A percentile compares a stretch with the other conserved stretches of the same genome.
Conservation (phyloP, 2,797 vertebrate genomes). For the Synanceia verrucosa region DNA sequence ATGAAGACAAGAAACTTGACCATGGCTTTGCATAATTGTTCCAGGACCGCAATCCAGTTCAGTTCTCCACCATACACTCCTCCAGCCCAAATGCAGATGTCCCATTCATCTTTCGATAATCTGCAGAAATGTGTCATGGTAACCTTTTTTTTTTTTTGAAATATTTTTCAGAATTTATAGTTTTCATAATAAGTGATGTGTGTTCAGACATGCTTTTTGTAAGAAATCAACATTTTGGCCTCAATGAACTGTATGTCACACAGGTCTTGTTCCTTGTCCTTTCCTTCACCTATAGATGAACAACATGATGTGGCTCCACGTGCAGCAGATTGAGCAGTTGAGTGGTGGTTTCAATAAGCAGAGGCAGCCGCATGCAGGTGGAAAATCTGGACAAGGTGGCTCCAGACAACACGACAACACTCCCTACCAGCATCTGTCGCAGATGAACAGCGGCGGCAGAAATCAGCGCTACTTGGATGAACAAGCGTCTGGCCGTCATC, state of each 20-base stretch:
- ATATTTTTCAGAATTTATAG: neutral
- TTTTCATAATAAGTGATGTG: neutral
- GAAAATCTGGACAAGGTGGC: conserved; percentile 28
- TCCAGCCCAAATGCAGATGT: conserved; percentile 78
- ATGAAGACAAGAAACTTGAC: neutral
- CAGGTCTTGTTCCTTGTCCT: neutral
- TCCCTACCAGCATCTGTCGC: conserved; percentile 65
- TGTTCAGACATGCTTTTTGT: neutral
- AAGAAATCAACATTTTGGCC: neutral
- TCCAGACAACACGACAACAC: conserved; percentile 64
- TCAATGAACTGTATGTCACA: neutral
- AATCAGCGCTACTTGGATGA: conserved; percentile 80
- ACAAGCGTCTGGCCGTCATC: conserved; percentile 69
- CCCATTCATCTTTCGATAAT: conserved; percentile 82
- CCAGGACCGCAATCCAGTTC: conserved; percentile 64
- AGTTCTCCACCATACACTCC: conserved; percentile 70
- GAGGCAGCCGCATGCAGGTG: conserved; percentile 39
- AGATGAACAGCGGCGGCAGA: conserved; percentile 77
- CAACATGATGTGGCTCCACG: conserved; percentile 80
- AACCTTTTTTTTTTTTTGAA: too few relatives aligned
- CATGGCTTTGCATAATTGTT: neutral
- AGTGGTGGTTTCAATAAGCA: conserved; percentile 59
- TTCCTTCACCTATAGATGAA: conserved; percentile 81
- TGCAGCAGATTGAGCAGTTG: conserved; percentile 81
- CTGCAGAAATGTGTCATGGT: conserved; percentile 91